A percentile compares a stretch with the other conserved stretches of the same genome.
Conservation (phyloP, 2,113 vertebrate species). For the Scomber japonicus region DNA sequence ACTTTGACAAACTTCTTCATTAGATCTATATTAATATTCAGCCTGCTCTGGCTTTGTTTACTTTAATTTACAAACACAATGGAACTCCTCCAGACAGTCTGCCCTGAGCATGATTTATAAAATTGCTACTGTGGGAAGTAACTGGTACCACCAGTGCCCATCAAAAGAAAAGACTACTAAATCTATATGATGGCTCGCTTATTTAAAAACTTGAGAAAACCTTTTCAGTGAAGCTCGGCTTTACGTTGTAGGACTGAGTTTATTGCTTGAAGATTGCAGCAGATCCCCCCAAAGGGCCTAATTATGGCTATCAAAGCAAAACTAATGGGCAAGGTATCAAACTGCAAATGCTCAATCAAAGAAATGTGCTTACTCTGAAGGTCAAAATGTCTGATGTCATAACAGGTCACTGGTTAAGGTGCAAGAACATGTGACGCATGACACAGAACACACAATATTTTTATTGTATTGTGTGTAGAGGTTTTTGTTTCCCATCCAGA, state of each 20-base stretch:
- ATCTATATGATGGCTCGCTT: background rate
- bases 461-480: background rate
- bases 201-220: slow-evolving; percentile 28
- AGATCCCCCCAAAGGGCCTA: slow-evolving; percentile 62
- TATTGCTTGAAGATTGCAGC: slow-evolving; percentile 69
- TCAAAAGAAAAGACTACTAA: slow-evolving; percentile 9
- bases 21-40: background rate
- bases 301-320: slow-evolving; percentile 72
- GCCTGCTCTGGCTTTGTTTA: background rate
- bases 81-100: background rate
- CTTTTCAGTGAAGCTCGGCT: slow-evolving; percentile 45
- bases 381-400: slow-evolving; percentile 47
- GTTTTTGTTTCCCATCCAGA: background rate
- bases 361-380: slow-evolving; percentile 56
- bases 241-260: slow-evolving; percentile 55
- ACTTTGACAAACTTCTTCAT: background rate
- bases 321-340: slow-evolving; percentile 65
- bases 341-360: slow-evolving; percentile 54
- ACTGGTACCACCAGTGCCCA: background rate
- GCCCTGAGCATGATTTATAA: background rate
- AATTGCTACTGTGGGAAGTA: slow-evolving; percentile 2
- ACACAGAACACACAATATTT: background rate
- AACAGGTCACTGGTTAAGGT: slow-evolving; percentile 8
- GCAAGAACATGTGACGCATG: background rate
- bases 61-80: slow-evolving; percentile 4